Base-by-base conservation (phyloP, 2,113 vertebrate genomes). In the Nycticryphes semicollaris region DNA sequence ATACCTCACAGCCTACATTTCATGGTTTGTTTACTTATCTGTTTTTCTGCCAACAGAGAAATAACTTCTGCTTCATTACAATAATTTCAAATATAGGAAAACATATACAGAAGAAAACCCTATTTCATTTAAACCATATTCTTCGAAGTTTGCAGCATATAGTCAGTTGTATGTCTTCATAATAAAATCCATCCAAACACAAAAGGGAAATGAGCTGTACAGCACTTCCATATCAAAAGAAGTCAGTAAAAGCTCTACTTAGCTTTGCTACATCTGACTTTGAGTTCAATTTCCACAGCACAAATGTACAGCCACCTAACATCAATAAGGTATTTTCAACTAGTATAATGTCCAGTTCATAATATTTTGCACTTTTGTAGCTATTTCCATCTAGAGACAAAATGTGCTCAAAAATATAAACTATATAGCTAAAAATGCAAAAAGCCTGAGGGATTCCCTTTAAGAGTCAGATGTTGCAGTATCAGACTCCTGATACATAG, bases 41-140 rank as follows among this genome's bases (percentile, higher is more conserved):
- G 31, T 37, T 89, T 67, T 87, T 79, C 64, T 87, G 50, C 56
- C 33, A 6, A 70, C 56, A 72, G 10, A 79, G 56, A 89, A 84
- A 41, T 66, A 89, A 74, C 24, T 92, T 90, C 43, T 80, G 51
- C 79, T 90, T 94, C 83, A 79, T 87, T 67, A 92, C 30, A 84
- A 91, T 66, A 76, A 89, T 84, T 92, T 70, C 48, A 75, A 91
- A 76, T 68, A 47, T 27, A 45, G 48, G 31, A 89, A 94, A 92
- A 86, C 24, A 64, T n/a, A 45, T 20, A n/a, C 5, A 53, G 33
- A 50, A 64, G 51, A 77, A 60, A 21, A 2, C 30, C 1, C 68
- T 39, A 68, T 75, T 77, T 88, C 27, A 62, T 73, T 84, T 45
- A 69, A 93, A 43, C 10, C 43, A 14, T 23, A 59, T 47, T 64